These are phyloP conservation scores for Indicator indicator DNA, from an alignment of 2,113 vertebrate species.

Conservation along the genomic window DNA sequence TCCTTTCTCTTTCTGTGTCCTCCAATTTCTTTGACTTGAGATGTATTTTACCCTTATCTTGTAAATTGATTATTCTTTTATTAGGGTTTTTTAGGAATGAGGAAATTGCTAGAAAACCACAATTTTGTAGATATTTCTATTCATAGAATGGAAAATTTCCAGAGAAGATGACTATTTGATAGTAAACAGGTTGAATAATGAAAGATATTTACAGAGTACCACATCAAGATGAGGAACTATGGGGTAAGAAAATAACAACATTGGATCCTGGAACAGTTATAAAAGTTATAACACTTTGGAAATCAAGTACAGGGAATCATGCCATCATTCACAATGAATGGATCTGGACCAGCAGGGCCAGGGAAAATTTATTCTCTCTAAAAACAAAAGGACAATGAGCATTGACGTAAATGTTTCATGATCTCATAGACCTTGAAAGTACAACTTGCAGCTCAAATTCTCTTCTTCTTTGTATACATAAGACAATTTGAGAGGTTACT, in stretches of 20 bases:
- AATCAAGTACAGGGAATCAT: neutral
- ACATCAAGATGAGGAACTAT: neutral
- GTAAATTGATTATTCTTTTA: neutral
- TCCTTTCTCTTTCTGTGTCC: accelerated
- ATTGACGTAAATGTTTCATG: neutral
- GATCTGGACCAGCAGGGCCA: accelerated
- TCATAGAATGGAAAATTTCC: neutral
- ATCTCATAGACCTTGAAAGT: neutral
- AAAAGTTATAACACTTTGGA: neutral
- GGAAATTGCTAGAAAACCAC: neutral
- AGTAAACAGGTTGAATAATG: neutral
- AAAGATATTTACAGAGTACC: neutral
- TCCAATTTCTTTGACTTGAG: neutral
- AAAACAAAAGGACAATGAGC: neutral
- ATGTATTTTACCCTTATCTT: neutral
- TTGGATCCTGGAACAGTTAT: neutral
- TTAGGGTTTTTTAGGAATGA: neutral
- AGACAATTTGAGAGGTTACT: neutral
- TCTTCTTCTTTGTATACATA: neutral
- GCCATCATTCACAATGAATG: neutral
- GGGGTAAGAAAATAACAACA: neutral
- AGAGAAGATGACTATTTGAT: neutral
- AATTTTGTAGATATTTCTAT: neutral
- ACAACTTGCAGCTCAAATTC: neutral
- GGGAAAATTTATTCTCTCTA: neutral